phyloP scores from a whole-genome alignment of 2,797 vertebrate genomes.

The Bradypodion pumilum region DNA sequence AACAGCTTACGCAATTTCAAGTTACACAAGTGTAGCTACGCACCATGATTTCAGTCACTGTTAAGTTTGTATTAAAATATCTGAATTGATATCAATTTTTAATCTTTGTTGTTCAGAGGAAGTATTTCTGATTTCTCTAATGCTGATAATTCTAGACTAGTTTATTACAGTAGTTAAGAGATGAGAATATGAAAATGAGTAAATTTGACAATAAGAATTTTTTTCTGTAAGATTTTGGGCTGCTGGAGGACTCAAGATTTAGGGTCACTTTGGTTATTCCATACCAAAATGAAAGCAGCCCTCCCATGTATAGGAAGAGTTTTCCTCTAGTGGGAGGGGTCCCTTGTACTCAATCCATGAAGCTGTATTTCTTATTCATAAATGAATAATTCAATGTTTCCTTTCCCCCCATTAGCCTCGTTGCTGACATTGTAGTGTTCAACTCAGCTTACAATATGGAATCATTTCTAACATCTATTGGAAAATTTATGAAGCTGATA shows the following conservation, averaged over 20 bases:
- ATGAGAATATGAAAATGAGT: background rate
- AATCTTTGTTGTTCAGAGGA: slow-evolving; percentile 9
- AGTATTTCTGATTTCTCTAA: slow-evolving; percentile 26
- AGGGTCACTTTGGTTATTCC: background rate
- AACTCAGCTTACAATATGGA: slow-evolving; percentile 97
- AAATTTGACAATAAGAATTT: background rate
- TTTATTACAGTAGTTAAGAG: slow-evolving; percentile 4
- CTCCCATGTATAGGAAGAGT: background rate
- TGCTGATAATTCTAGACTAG: slow-evolving; percentile 7
- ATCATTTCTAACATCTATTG: slow-evolving; percentile 87
- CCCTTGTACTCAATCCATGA: background rate
- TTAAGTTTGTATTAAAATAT: background rate
- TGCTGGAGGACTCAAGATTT: background rate
- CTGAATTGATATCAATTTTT: background rate
- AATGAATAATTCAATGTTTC: slow-evolving; percentile 20
- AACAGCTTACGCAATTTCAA: no score
- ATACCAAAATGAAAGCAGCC: background rate
- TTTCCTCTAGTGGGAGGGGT: background rate
- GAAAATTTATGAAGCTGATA: slow-evolving; percentile 89
- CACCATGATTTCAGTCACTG: background rate
- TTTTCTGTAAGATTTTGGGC: no score
- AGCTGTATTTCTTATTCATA: slow-evolving; percentile 5
- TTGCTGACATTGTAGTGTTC: slow-evolving; percentile 89
- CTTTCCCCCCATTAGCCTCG: slow-evolving; percentile 78
- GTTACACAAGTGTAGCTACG: no score